Base-by-base conservation (phyloP, 1,140 invertebrate species). In the Bombus haemorrhoidalis region DNA sequence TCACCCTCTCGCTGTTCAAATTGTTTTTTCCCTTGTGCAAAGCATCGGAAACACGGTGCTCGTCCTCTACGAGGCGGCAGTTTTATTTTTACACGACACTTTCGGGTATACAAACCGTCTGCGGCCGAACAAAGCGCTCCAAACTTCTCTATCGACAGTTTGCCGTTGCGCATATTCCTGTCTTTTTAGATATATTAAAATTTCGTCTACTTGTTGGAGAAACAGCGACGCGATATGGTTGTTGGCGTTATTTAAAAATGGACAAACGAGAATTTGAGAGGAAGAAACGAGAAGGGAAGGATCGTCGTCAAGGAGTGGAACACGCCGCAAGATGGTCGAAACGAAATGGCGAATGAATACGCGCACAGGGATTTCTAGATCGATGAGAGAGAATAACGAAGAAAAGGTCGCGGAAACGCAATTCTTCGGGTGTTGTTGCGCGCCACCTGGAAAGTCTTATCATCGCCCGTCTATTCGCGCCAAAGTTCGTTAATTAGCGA, bases 401-500 rank as follows among this genome's bases (percentile, higher is more conserved):
- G 64, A 53, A 69, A 80, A 53, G 41, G n/a, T 80, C 37, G 64
- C 34, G 10, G 18, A n/a, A 13, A 34, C 64, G 64, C 53, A 66
- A 80, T 53, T 69, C 64, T 25, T 43, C 10, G 8, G 64, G 8
- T 3, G n/a, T 62, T 25, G 57, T 64, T n/a, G 77, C 6, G 37
- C 68, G 18, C 6, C 1, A 34, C 13, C 28, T 0, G 10, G 25
- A 47, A 53, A 28, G 28, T 47, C 15, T 73, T 73, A 81, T 81
- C 79, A 73, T 81, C 79, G 34, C 10, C 3, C 3, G 34, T 41
- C 12, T 22, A n/a, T 22, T 18, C 18, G 28, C 37, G 47, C 1
- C 37, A 59, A 71, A 81, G 73, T 81, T 57, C 47, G 59, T 81
- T 81, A 72, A 73, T 81, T 81, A 71, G 34, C 66, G 10, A 9